Evolutionary conservation across 2,888 invertebrate genomes (phyloP), one percentile per base, ranked within the genome.

Genomic region (Trisateles emortualis): DNA sequence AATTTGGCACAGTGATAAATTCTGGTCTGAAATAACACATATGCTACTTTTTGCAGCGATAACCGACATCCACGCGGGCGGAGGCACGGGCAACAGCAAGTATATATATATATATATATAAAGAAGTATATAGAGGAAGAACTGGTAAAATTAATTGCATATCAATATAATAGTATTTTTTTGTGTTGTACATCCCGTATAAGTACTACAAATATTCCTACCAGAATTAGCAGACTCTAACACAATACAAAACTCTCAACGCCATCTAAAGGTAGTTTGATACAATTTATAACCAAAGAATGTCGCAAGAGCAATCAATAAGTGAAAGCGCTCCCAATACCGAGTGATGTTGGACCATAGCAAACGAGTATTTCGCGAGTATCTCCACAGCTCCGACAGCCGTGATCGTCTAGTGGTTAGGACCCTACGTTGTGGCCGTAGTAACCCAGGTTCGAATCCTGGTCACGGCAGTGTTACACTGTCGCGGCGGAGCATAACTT

Each of bases 391-490:
- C 84, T 84, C 84, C 85, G 80, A 61, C 72, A 93, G 94, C 94
- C 94, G 94, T 94, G 94, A 94, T 94, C 94, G 94, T 94, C 94
- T 95, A 95, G 95, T 95, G 94, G 94, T 94, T 94, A 94, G 94
- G 93, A 94, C 94, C 92, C 93, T 93, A 94, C 94, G 94, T 94
- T 94, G 94, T 94, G 94, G 94, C 94, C 94, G 95, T 94, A 94
- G 94, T 94, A 95, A 95, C 95, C 95, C 95, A 95, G 95, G 95
- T 95, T 95, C 95, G 95, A 95, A 94, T 95, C 95, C 95, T 94
- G 94, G 58, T 64, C 74, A 76, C 74, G 78, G 78, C 78, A 79
- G 74, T 76, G 78, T 41, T 35, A 3, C 64, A 71, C 73, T 76
- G 68, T 75, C 65, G 32, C 68, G 69, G 72, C 16, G 72, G 72